Evolutionary conservation across 2,113 vertebrate genomes (phyloP).

Genomic region (Calypte anna): DNA sequence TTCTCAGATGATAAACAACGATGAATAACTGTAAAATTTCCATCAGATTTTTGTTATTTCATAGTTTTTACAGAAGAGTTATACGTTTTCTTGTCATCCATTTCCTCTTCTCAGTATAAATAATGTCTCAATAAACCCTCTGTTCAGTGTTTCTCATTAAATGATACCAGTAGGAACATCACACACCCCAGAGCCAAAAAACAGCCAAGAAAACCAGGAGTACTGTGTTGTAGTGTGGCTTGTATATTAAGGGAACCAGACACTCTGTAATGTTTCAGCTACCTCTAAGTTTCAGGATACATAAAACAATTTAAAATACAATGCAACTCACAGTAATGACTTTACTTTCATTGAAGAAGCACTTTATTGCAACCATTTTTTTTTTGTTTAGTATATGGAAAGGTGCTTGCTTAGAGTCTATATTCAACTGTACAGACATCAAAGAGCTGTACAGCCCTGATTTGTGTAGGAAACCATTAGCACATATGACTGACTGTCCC

Average conservation of each 20-base stretch:
- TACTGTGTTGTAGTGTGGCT: not conserved
- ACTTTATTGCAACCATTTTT: not conserved
- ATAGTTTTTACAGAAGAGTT: not conserved
- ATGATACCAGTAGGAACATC: not conserved
- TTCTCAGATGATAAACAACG: conserved; percentile 9
- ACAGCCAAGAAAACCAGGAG: not conserved
- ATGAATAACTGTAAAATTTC: not conserved
- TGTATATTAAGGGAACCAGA: not conserved
- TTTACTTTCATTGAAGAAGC: not conserved
- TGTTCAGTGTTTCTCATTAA: not conserved
- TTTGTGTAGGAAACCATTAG: not conserved
- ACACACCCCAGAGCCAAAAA: not conserved
- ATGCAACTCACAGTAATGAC: not conserved
- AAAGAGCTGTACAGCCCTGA: not conserved
- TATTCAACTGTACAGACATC: not conserved
- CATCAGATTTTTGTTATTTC: not conserved
- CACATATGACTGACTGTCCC: not conserved
- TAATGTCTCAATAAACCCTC: not conserved
- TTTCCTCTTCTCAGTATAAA: conserved; percentile 31
- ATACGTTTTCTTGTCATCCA: conserved; percentile 6
- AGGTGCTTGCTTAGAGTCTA: not conserved
- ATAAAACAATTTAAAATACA: not conserved
- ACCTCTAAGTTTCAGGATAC: not conserved
- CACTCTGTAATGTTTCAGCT: not conserved
- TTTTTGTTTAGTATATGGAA: not conserved